Evolutionary conservation across 2,888 invertebrate genomes (phyloP).

Genomic region (Nomada flava): DNA sequence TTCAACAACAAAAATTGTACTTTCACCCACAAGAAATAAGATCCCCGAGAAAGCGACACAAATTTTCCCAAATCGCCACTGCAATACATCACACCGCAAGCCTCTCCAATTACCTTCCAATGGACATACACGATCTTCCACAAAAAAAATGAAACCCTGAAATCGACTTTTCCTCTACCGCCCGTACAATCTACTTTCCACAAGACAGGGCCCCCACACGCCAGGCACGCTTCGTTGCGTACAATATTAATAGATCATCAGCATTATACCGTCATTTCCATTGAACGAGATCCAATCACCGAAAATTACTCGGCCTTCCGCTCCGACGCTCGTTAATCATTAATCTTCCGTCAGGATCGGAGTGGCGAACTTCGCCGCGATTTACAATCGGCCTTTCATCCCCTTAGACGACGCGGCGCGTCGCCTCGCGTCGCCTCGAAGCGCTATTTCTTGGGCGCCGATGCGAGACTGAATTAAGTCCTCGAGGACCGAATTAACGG

Average conservation of each 20-base stretch:
- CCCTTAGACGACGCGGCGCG: constrained; percentile 22
- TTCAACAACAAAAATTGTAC: no score
- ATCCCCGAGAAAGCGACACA: no score
- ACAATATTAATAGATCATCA: constrained; percentile 51
- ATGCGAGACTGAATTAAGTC: constrained; percentile 68
- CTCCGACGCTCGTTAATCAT: constrained; percentile 36
- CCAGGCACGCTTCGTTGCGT: constrained; percentile 3
- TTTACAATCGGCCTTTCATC: constrained; percentile 61
- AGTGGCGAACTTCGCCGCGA: constrained; percentile 44
- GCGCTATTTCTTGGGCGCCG: constrained; percentile 49
- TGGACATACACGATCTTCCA: neutral
- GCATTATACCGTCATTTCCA: constrained; percentile 42
- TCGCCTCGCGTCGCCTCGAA: constrained; percentile 5
- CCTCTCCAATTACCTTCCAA: no score
- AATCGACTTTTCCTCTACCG: constrained; percentile 14
- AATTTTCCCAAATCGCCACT: no score
- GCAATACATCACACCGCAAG: no score
- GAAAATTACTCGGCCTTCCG: constrained; percentile 43
- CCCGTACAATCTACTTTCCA: constrained; percentile 33
- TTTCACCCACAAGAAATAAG: no score
- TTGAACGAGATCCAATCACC: constrained; percentile 46
- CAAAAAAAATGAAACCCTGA: neutral
- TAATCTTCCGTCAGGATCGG: constrained; percentile 47
- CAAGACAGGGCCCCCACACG: constrained; percentile 18
- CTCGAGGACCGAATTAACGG: constrained; percentile 65